Conservation (phyloP, 2,797 vertebrate species). For the Thamnophis elegans region DNA sequence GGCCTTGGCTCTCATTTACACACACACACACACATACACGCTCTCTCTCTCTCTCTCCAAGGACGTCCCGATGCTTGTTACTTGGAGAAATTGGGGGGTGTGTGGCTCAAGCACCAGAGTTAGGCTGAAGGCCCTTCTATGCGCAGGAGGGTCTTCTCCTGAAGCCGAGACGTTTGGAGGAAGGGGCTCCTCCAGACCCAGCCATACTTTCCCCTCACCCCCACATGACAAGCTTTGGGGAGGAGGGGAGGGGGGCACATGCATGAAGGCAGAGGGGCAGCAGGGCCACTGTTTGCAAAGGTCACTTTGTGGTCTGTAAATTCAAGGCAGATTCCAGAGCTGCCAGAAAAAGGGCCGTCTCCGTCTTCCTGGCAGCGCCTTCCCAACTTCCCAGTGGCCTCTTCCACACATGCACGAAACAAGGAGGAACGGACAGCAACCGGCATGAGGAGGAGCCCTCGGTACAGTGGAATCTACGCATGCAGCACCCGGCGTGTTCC, state of each 20-base stretch:
- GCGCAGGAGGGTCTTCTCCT: neutral
- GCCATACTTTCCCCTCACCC: neutral
- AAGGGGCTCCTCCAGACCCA: neutral
- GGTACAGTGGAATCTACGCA: neutral
- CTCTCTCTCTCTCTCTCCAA: too few species aligned
- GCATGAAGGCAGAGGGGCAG: neutral
- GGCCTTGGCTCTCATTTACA: neutral
- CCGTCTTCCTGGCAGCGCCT: neutral
- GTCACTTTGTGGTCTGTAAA: constrained; percentile 12
- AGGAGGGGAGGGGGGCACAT: neutral
- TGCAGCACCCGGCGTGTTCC: neutral
- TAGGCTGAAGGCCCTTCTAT: neutral
- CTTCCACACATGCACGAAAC: neutral
- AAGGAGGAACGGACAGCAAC: neutral
- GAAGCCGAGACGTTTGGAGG: neutral
- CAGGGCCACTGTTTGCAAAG: neutral
- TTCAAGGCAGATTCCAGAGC: neutral
- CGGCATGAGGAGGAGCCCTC: neutral
- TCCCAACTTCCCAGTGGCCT: too few species aligned
- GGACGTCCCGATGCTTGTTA: neutral
- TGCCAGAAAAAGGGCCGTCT: neutral
- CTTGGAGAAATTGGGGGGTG: neutral
- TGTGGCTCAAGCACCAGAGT: neutral
- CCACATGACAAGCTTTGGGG: rapidly evolving
- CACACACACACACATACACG: neutral